Conservation (phyloP, 2,113 vertebrate species). For the Castor canadensis region DNA sequence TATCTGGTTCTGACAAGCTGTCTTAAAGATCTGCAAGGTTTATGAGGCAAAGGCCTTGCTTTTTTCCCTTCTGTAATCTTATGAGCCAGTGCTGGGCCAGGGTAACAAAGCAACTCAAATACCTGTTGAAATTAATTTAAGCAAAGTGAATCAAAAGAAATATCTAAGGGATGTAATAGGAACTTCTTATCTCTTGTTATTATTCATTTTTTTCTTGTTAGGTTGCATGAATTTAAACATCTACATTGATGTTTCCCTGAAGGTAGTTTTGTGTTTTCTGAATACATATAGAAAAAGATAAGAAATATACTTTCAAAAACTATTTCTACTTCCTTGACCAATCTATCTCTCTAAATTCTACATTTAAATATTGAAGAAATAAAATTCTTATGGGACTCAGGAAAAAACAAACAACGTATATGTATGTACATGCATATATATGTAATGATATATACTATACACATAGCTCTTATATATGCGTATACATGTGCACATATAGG, state of each 20-base stretch:
- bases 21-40: neutral
- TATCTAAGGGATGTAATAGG: neutral
- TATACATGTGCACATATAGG: neutral
- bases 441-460: neutral
- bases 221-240: neutral
- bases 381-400: neutral
- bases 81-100: rapidly evolving
- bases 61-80: neutral
- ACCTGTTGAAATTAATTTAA: neutral
- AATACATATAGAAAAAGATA: neutral
- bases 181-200: neutral
- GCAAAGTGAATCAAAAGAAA: neutral
- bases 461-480: neutral
- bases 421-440: neutral
- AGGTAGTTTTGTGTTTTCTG: neutral
- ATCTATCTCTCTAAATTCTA: neutral
- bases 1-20: neutral
- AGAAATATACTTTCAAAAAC: neutral
- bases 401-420: neutral
- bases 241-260: neutral
- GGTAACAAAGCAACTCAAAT: neutral
- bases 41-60: neutral
- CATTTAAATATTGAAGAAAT: neutral
- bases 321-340: neutral
- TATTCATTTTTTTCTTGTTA: neutral